Base-by-base conservation (phyloP, 53 echinoderm and acorn worm genomes). In the Stichopus horrens region DNA sequence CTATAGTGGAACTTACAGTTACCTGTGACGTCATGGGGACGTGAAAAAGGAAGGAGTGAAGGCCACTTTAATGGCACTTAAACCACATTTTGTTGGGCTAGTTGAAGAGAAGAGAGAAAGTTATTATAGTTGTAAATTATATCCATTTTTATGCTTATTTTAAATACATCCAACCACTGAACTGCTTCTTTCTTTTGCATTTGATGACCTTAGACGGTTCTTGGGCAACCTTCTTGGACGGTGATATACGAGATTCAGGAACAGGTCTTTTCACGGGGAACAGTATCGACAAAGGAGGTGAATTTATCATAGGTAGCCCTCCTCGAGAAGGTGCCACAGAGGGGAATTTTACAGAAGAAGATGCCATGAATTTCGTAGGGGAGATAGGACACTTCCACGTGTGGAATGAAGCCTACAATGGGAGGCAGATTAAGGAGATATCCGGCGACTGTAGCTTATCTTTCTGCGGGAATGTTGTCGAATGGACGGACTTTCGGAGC, bases 401-500 rank as follows among this genome's bases (percentile, higher is more conserved):
- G 13, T 99, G 99, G 99, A 75, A 86, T 37, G 23, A 84, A 20
- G 67, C 90, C 52, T 65, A 94, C 79, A 90, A 74, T 18, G 83
- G 21, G 8, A 52, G 84, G 4, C 89, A 96, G 54, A 92, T 99
- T 19, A 23, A 77, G 57, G 52, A 77, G 74, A 93, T 99, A 56
- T 91, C 88, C 53, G 74, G 54, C 10, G 94, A 99, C 74, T 99
- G 99, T 74, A 96, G 89, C 4, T 99, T 99, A 84, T 96, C 92
- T 7, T 94, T 92, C 86, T 99, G 99, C 74, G 99, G 99, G 0
- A 91, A 96, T 23, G 92, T 92, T 52, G 93, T 93, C 1, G 93
- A 95, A 83, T 99, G 99, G 99, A 94, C 92, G 10, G 99, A 99
- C 79, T 99, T 99, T 88, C 65, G 99, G 58, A 94, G 92, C 82